phyloP scores from a whole-genome alignment of 2,113 vertebrate genomes.

The Mohoua ochrocephala region DNA sequence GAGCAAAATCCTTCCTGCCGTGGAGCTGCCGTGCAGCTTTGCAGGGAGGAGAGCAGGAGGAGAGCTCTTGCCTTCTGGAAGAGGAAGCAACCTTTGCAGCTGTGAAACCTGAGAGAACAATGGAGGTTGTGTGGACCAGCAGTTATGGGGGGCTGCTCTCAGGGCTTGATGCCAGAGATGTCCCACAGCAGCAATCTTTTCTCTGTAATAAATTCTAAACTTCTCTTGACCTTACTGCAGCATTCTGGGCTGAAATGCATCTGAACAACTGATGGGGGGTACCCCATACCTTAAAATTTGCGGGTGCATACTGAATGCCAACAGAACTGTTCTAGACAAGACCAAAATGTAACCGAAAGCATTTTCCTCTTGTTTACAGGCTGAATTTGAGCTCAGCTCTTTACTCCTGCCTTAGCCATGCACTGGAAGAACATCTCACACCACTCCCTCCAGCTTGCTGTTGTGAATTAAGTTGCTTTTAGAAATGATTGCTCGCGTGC shows the following conservation, averaged over 20 bases:
- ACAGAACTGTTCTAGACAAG: background rate
- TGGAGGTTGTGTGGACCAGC: background rate
- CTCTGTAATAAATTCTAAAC: slow-evolving; percentile 32
- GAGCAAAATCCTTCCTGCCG: background rate
- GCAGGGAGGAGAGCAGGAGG: background rate
- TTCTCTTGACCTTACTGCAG: slow-evolving; percentile 10
- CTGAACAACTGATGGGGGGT: background rate
- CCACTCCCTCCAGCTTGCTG: background rate
- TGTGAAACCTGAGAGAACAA: slow-evolving; percentile 61
- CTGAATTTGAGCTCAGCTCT: background rate
- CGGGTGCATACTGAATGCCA: background rate
- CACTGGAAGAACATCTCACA: background rate
- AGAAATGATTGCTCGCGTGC: accelerated
- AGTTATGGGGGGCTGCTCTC: background rate
- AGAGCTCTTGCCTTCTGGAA: background rate
- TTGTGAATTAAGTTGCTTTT: background rate
- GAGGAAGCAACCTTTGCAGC: slow-evolving; percentile 44
- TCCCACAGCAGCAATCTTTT: slow-evolving; percentile 18
- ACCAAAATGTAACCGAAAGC: background rate
- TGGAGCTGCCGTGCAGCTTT: background rate
- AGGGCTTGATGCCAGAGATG: background rate
- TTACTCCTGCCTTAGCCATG: background rate
- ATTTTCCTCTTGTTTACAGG: background rate
- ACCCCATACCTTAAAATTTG: background rate
- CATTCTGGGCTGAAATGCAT: background rate